Base-by-base conservation (phyloP, 2,888 invertebrate genomes). In the Stenoptilia bipunctidactyla region DNA sequence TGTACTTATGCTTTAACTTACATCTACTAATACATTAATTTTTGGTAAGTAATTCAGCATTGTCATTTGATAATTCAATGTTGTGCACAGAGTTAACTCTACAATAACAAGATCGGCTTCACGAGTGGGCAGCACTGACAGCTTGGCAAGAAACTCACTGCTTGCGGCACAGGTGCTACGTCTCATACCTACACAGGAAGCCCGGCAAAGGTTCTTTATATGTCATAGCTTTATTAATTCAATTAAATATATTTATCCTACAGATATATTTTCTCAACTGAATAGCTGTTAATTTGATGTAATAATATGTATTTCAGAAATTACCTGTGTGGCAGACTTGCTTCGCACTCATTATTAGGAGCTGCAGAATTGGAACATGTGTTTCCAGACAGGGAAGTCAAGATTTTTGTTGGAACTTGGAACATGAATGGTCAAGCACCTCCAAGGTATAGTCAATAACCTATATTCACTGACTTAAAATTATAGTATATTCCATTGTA, bases 381-480 rank as follows among this genome's bases (percentile, higher is more conserved):
- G 35, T 88, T 97, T 55, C 96, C 96, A 1, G 91, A 91, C 55
- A 87, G 93, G 52, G 92, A 94, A 72, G 87, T 96, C 0, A 91
- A 89, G 48, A 89, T 97, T 54, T 96, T 95, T 85, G 90, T 96
- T 41, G 96, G 94, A 4, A 94, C 96, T 15, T 98, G 97, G 97
- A 98, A 98, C 66, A 97, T 97, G 96, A 96, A 96, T 72, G 96
- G 96, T 25, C 93, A 96, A 61, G 85, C 87, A 50, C 91, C 92
- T 35, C 92, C 92, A 36, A 90, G 90, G 94, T 94, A 84, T 10
- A n/a, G 10, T 30, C n/a, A n/a, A n/a, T n/a, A n/a, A n/a, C n/a
- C n/a, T n/a, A n/a, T n/a, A n/a, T n/a, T n/a, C n/a, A n/a, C n/a
- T n/a, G n/a, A n/a, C n/a, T n/a, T n/a, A n/a, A n/a, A n/a, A n/a